phyloP scores from a whole-genome alignment of 2,888 invertebrate species.

The Papilio protenor region DNA sequence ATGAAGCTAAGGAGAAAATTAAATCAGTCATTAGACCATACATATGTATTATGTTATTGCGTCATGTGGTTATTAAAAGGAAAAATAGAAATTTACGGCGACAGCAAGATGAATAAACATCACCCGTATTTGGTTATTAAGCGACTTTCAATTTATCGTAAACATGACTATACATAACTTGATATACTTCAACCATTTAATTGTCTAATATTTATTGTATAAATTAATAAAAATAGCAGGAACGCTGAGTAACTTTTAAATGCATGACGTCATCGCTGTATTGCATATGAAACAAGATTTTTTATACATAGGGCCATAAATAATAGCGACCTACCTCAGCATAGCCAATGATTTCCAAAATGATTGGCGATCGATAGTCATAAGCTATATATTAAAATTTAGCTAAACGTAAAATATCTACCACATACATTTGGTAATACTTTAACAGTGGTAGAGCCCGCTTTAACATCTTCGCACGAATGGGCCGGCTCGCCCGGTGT shows the following conservation, averaged over 20 bases:
- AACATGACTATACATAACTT: not conserved
- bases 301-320: not conserved
- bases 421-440: no score
- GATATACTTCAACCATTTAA: not conserved
- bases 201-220: not conserved
- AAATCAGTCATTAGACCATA: not conserved
- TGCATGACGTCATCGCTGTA: not conserved
- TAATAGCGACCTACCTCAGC: no score
- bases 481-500: no score
- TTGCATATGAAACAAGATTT: not conserved
- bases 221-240: not conserved
- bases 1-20: slow-evolving; percentile 3
- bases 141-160: not conserved
- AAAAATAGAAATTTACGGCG: slow-evolving; percentile 4
- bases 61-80: not conserved
- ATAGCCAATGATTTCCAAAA: not conserved
- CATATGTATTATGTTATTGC: slow-evolving; percentile 11
- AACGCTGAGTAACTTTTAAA: not conserved
- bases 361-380: not conserved
- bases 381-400: not conserved
- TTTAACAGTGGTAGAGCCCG: no score
- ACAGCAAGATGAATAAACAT: not conserved
- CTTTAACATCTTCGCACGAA: no score
- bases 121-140: slow-evolving; percentile 2
- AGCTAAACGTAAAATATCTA: not conserved